Evolutionary conservation across 2,113 vertebrate species (phyloP), one percentile per base, ranked within the genome.

Genomic region (Lophochroa leadbeateri): DNA sequence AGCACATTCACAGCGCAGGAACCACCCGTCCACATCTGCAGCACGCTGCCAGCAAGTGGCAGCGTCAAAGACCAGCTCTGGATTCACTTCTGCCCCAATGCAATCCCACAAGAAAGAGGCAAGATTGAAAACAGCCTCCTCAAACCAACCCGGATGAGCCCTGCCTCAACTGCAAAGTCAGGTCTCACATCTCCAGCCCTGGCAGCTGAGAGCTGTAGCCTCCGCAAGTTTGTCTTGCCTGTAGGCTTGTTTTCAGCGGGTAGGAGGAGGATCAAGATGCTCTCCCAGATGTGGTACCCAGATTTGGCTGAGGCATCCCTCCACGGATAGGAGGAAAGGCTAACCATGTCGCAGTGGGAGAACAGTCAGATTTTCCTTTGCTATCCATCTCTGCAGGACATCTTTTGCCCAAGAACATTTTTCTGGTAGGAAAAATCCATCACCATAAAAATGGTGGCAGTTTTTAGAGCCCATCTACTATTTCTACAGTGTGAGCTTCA

Each of bases 51-150:
- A 92, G 77, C 46, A 18, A 95, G 93, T 90, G 79, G 86, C 86
- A 74, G 93, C 96, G 95, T 97, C 96, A 95, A 97, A 96, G 96
- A 37, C 46, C 58, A 33, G 57, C 95, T 90, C 92, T 92, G 96
- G 82, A 53, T 86, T 93, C 58, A 21, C 95, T 74, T 74, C 94
- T 95, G 90, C 79, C 90, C 67, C 2, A 13, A 74, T 1, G 0
- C 63, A 47, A 94, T 85, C 87, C 95, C 95, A 92, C 95, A 88
- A 94, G 53, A 93, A 96, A 95, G 70, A 67, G 53, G 25, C n/a
- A 13, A 94, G 84, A 91, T 90, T 96, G 79, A 88, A 96, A 97
- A 21, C 96, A 95, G 87, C 61, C 93, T 69, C 63, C 74, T 28
- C 61, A 19, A 47, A 28, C 70, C 11, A 6, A 53, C 25, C 46